These are phyloP conservation scores for Dorcus hopei DNA, from an alignment of 2,888 invertebrate species.

Conservation along the genomic window DNA sequence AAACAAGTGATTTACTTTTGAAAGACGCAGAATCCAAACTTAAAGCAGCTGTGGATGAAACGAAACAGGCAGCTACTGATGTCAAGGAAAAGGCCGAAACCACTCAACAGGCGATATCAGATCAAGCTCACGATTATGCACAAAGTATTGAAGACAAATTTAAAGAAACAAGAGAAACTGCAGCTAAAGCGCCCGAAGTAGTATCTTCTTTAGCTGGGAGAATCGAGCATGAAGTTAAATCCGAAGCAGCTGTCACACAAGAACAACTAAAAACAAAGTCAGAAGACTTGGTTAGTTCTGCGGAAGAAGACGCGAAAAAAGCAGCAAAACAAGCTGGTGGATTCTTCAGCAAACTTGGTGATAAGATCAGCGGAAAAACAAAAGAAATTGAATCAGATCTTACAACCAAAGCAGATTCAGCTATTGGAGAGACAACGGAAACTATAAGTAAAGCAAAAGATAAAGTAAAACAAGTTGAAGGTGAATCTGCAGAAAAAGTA, in stretches of 20 bases:
- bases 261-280: background rate
- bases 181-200: background rate
- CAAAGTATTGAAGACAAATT: constrained; percentile 1
- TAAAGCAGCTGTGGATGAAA: background rate
- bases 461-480: constrained; percentile 5
- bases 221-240: background rate
- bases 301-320: constrained; percentile 7
- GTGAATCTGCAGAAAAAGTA: constrained; percentile 1
- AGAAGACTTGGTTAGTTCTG: background rate
- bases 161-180: background rate
- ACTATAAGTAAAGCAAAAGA: background rate
- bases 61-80: background rate
- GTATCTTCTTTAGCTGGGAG: background rate
- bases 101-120: no score
- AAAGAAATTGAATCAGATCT: constrained; percentile 13
- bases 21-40: constrained; percentile 39
- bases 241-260: background rate
- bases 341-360: constrained; percentile 20
- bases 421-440: background rate
- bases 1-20: constrained; percentile 27
- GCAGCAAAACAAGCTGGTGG: constrained; percentile 13
- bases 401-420: background rate
- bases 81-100: background rate
- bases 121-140: background rate
- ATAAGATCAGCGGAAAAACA: constrained; percentile 20